A percentile compares a stretch with the other conserved stretches of the same genome.
phyloP scores from a whole-genome alignment of 2,113 vertebrate genomes.

The Oncorhynchus kisutch region DNA sequence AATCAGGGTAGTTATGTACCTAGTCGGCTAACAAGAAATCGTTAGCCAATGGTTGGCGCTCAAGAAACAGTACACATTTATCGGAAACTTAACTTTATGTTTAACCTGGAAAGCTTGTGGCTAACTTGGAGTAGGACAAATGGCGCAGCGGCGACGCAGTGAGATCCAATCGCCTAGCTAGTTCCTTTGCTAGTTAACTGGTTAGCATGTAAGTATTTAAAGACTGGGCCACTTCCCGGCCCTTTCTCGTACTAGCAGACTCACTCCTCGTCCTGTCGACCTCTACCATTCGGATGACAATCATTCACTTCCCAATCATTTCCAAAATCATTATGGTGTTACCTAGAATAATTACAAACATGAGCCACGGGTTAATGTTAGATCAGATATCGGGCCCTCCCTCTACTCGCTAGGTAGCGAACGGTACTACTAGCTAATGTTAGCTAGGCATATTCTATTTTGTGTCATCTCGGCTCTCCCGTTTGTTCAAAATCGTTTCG shows the following conservation, averaged over 20 bases:
- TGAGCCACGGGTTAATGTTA: background rate
- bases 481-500: constrained; percentile 61
- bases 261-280: background rate
- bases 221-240: background rate
- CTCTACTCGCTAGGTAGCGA: constrained; percentile 55
- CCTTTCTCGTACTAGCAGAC: background rate
- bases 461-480: constrained; percentile 48
- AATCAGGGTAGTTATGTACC: background rate
- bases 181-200: background rate
- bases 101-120: background rate
- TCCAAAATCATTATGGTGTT: constrained; percentile 16
- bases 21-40: too few species aligned
- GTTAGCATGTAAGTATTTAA: background rate
- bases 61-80: too few species aligned
- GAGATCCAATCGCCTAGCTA: constrained; percentile 40
- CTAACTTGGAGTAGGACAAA: constrained; percentile 50
- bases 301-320: constrained; percentile 38
- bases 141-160: constrained; percentile 79
- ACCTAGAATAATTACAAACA: background rate
- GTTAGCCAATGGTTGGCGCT: too few species aligned
- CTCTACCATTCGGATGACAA: background rate
- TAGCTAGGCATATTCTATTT: constrained; percentile 25
- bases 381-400: constrained; percentile 54
- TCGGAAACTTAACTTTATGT: too few species aligned
- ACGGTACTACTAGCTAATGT: background rate